Evolutionary conservation across 2,888 invertebrate species (phyloP).

Genomic region (Drosophila subquinaria): DNA sequence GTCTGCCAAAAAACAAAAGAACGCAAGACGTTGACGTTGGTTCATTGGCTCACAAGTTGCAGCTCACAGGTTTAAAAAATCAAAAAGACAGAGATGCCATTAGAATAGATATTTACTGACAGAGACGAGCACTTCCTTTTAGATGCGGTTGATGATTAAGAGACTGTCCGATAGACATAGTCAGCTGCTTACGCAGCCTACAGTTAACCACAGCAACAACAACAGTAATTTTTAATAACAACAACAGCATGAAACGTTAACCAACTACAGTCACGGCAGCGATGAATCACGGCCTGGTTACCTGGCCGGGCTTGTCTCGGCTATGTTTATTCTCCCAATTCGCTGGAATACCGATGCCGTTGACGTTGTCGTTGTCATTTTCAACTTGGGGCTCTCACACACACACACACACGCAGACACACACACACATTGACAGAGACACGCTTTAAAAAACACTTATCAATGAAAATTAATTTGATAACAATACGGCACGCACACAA

Average conservation of each 20-base stretch:
- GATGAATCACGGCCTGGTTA: constrained; percentile 68
- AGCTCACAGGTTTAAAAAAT: neutral
- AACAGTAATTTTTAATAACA: constrained; percentile 27
- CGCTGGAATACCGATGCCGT: constrained; percentile 46
- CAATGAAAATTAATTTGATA: constrained; percentile 70
- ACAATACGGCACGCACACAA: constrained; percentile 41
- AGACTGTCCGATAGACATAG: constrained; percentile 23
- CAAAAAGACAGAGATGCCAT: neutral
- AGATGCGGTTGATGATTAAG: constrained; percentile 58
- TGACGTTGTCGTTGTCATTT: constrained; percentile 46
- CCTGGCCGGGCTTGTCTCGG: constrained; percentile 40
- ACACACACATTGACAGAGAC: constrained; percentile 11
- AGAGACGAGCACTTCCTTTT: constrained; percentile 17
- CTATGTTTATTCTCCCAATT: constrained; percentile 50
- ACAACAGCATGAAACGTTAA: constrained; percentile 8
- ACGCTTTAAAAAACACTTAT: constrained; percentile 54
- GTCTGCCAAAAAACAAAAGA: constrained; percentile 38
- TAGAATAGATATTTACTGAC: constrained; percentile 10
- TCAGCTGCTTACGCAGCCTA: constrained; percentile 61
- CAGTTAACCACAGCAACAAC: constrained; percentile 55
- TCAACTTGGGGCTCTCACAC: constrained; percentile 17
- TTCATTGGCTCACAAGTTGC: constrained; percentile 34
- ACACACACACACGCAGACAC: constrained; percentile 11
- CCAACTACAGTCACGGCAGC: constrained; percentile 40
- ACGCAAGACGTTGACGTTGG: constrained; percentile 15